Percentiles rank a stretch among this genome's conserved stretches.
phyloP scores from a whole-genome alignment of 2,113 vertebrate genomes.

The Rhinoptilus africanus region DNA sequence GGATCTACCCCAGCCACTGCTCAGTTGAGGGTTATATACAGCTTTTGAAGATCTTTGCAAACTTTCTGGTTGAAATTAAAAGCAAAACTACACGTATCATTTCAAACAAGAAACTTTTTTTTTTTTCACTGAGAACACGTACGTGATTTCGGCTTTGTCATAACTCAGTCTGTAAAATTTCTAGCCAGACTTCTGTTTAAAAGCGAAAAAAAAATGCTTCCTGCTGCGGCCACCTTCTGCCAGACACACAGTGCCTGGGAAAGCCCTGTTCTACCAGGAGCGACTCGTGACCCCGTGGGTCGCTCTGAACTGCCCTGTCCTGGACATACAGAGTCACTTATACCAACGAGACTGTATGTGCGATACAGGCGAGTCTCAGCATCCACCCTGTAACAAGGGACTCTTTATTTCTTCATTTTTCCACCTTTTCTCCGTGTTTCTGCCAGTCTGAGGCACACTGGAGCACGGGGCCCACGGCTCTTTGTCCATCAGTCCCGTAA shows the following conservation, averaged over 20 bases:
- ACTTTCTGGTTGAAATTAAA: not conserved
- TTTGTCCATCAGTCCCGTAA: not conserved
- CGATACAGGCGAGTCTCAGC: not conserved
- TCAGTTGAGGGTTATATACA: not conserved
- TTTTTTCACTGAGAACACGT: not conserved
- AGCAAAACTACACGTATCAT: not conserved
- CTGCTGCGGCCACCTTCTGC: not conserved
- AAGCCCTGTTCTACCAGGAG: not conserved
- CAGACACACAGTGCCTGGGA: not conserved
- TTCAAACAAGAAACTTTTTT: not conserved
- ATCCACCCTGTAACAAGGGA: not conserved
- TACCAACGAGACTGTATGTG: not conserved
- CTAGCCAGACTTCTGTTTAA: not conserved
- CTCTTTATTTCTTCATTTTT: not conserved
- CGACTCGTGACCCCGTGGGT: not conserved
- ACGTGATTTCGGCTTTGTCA: not conserved
- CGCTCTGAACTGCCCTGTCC: not conserved
- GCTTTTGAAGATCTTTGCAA: not conserved
- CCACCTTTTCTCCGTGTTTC: not conserved
- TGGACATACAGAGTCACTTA: not conserved
- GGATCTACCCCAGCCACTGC: not conserved
- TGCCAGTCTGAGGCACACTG: rapidly evolving
- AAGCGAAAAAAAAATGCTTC: not conserved
- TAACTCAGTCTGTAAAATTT: not conserved
- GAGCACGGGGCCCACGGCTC: rapidly evolving